Base-by-base conservation (phyloP, 35 echinoderm and acorn worm species). In the Patiria miniata region DNA sequence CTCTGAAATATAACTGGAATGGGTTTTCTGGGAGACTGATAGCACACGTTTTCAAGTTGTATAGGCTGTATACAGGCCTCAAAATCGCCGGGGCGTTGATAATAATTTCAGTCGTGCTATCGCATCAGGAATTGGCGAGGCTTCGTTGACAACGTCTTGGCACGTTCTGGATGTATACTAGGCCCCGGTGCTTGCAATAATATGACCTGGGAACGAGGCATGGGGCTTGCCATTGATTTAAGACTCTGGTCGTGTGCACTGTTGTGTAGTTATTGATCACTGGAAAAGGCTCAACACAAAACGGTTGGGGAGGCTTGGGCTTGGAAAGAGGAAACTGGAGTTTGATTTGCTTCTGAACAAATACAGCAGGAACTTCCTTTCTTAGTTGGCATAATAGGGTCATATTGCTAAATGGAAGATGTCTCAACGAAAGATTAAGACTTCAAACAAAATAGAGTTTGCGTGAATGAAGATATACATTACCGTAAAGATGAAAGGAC, bases 241-340 rank as follows among this genome's bases (percentile, higher is more conserved):
- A 73, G 65, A 73, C 65, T 73, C 65, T 73, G 19, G 10, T 34
- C 29, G 65, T 73, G 65, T 73, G 65, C 29, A 73, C 65, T 73
- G 65, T 73, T 26, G 65, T 22, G 19, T 73, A 73, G 65, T 73
- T 73, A 73, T 73, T 73, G 65, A 73, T 73, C 34, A 73, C 65
- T 73, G 23, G 65, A 18, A 73, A 73, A 23, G 29, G 34, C 65
- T 73, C 65, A n/a, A n/a, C n/a, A 73, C 65, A 32, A 4, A 73
- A 34, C 65, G 29, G 26, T 23, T 8, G 14, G 65, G 26, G 65
- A 73, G 8, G 26, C 65, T 32, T 18, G 65, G 34, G 57, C 57
- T 10, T 73, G 65, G 34, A 32, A 34, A 23, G 65, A 22, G 34
- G 65, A 32, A 73, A 34, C 65, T 47, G 34, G 65, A 73, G 26